Evolutionary conservation across 2,113 vertebrate genomes (phyloP).

Genomic region (Herpetotheres cachinnans): DNA sequence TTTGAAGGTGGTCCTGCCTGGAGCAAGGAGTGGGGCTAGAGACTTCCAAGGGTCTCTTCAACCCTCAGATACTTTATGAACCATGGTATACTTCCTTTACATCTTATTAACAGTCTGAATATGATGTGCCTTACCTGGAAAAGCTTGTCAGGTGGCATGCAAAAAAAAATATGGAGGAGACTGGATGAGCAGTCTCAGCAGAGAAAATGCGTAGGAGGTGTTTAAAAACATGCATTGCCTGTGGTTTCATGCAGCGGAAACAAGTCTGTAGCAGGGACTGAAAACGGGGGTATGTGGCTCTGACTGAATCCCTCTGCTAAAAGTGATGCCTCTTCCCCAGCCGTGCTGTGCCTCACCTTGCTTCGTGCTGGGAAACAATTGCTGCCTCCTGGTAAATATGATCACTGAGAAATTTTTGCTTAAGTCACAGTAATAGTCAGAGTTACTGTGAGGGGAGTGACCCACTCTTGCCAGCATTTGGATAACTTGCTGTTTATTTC

Average conservation of each 20-base stretch:
- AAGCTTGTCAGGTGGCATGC: neutral
- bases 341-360: neutral
- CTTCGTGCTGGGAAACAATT: neutral
- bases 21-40: neutral
- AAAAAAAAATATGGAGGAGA: neutral
- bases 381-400: neutral
- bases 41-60: neutral
- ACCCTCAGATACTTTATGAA: neutral
- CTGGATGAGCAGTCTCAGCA: constrained; percentile 19
- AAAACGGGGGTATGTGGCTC: neutral
- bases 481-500: neutral
- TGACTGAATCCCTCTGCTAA: neutral
- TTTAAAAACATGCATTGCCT: constrained; percentile 47
- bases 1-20: neutral
- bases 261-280: neutral
- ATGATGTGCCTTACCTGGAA: neutral
- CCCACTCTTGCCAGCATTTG: neutral
- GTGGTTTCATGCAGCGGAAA: constrained; percentile 21
- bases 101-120: neutral
- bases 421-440: neutral
- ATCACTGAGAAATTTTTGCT: neutral
- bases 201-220: constrained; percentile 1
- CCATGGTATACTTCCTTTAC: accelerated
- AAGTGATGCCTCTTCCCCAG: neutral
- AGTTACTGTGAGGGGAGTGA: neutral